A percentile compares a stretch with the other conserved stretches of the same genome.
Conservation (phyloP, 2,888 invertebrate genomes). For the Diploptera punctata region DNA sequence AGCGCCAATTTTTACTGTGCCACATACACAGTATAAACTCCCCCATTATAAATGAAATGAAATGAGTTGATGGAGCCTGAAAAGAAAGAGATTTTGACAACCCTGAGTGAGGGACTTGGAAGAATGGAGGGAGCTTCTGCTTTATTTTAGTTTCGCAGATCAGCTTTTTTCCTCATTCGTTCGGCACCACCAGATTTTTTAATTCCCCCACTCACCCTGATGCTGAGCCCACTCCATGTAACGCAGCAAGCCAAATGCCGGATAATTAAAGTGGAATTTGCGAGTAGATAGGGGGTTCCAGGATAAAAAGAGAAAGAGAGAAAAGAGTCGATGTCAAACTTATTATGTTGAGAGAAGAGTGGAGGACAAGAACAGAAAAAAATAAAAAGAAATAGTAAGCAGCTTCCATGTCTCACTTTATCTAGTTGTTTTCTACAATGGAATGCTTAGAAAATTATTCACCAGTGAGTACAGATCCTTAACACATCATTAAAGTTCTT, state of each 20-base stretch:
- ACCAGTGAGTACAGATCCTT: too few relatives aligned
- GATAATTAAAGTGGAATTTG: constrained; percentile 45
- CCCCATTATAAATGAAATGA: too few relatives aligned
- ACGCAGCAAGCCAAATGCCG: constrained; percentile 43
- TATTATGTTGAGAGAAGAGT: constrained; percentile 33
- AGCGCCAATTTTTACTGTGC: too few relatives aligned
- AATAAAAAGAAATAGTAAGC: background rate
- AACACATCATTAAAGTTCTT: too few relatives aligned
- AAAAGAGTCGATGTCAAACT: constrained; percentile 37
- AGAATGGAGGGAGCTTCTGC: constrained; percentile 30
- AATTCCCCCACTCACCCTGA: constrained; percentile 34
- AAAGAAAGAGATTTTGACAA: background rate
- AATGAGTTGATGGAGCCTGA: too few relatives aligned
- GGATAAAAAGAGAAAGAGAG: constrained; percentile 29
- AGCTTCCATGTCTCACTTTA: too few relatives aligned
- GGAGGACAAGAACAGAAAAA: constrained; percentile 12
- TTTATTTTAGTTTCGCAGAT: constrained; percentile 38
- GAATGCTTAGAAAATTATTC: too few relatives aligned
- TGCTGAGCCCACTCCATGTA: constrained; percentile 35
- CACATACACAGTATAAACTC: too few relatives aligned
- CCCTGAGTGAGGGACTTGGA: constrained; percentile 16
- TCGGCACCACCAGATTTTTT: constrained; percentile 38
- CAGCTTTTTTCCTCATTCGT: constrained; percentile 40
- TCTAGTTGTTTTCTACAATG: too few relatives aligned
- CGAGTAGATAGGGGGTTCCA: constrained; percentile 32